A percentile compares a stretch with the other conserved stretches of the same genome.
Evolutionary conservation across 2,888 invertebrate genomes (phyloP).

Genomic region (Epirrhoe alternata): DNA sequence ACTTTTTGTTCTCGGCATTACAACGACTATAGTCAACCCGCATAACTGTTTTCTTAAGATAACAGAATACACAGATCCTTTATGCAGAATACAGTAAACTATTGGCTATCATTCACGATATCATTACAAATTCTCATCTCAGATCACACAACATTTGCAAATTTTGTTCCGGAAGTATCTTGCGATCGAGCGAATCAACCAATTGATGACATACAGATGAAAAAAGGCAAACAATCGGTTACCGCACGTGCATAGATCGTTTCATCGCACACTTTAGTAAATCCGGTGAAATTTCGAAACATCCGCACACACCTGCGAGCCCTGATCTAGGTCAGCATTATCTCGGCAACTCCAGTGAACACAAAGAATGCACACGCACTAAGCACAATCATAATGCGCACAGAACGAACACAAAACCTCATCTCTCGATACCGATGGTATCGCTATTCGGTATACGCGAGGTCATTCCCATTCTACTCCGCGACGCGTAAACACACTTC

Average conservation of each 20-base stretch:
- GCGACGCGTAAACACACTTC: conserved; percentile 52
- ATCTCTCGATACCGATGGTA: conserved; percentile 54
- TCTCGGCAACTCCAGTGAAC: conserved; percentile 45
- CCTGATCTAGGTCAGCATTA: conserved; percentile 69
- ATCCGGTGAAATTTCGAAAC: conserved; percentile 61
- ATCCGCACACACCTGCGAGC: conserved; percentile 55
- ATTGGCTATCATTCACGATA: conserved; percentile 48
- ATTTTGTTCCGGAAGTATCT: neutral
- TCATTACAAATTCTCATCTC: conserved; percentile 48
- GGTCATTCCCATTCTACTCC: conserved; percentile 70
- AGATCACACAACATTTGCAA: neutral
- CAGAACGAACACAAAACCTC: conserved; percentile 76
- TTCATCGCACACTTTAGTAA: conserved; percentile 52
- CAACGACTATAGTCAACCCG: conserved; percentile 52
- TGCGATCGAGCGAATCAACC: neutral
- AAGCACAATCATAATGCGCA: conserved; percentile 35
- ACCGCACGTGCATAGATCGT: conserved; percentile 53
- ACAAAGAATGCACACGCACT: conserved; percentile 48
- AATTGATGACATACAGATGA: conserved; percentile 38
- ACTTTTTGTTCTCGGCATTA: conserved; percentile 53
- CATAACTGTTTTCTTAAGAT: conserved; percentile 60
- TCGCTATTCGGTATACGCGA: conserved; percentile 56
- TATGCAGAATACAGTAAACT: conserved; percentile 57
- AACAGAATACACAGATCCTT: conserved; percentile 65
- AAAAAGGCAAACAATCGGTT: conserved; percentile 52